Evolutionary conservation across 2,888 invertebrate species (phyloP), one percentile per base, ranked within the genome.

Genomic region (Brenthis daphne): DNA sequence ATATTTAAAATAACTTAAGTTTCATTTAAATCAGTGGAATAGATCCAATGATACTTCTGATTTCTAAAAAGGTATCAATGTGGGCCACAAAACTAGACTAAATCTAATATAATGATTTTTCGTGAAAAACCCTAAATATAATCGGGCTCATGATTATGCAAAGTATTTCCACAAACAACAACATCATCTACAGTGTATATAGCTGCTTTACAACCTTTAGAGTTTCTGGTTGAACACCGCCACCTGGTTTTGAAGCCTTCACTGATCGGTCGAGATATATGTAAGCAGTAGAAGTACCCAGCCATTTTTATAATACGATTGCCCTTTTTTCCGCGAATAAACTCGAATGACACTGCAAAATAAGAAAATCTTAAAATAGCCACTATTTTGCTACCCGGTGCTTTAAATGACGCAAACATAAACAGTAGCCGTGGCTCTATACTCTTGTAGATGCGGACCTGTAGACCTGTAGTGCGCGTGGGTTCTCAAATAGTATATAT

Each of bases 171-270:
- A n/a, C 67, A 71, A 2, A 79, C 14, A 29, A 81, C 67, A 11
- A 69, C 29, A 24, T 76, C 67, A 3, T 73, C 67, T 0, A 78
- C 3, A 2, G 80, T 82, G 56, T 75, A 69, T 0, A 81, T 63
- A 3, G 54, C 53, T 0, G 83, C 84, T 14, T 68, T 75, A 61
- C 84, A 85, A 1, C 79, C 77, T 43, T 74, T 79, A 37, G 74
- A 69, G 70, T 76, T 74, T 43, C 80, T 77, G 0, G 79, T 81
- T 1, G 77, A 75, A 53, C 78, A 77, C n/a, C 69, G 67, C 75
- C 75, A 75, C 65, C 75, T 72, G 6, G 57, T 72, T 67, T 69
- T 74, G 16, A 16, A 60, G 12, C 37, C 57, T 8, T 50, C 67
- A 16, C 48, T 14, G 37, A 37, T 13, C n/a, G 54, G 16, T 37